Base-by-base conservation (phyloP, 2,113 vertebrate species). In the Vimba vimba region DNA sequence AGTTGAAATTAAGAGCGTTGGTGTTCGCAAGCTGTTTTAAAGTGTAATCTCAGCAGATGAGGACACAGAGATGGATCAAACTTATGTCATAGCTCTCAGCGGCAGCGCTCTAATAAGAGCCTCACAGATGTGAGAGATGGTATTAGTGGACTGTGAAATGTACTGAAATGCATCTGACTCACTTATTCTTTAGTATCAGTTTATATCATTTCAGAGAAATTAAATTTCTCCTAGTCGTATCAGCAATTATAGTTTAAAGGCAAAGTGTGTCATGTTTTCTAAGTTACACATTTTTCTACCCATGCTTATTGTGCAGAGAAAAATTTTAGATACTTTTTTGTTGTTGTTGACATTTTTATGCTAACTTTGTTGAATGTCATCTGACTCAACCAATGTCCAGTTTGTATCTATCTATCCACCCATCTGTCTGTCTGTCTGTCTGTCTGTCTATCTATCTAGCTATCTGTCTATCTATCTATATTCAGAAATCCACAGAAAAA, bases 1-100 rank as follows among this genome's bases (percentile, higher is more conserved):
- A 66, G 17, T 52, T 30, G 80, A 47, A 82, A 82, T 82, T 82
- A 68, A 68, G 43, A 82, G 80, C 25, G 43, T 36, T 82, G 80
- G 80, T 33, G 45, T 68, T 68, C 21, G 2, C 13, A 69, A 36
- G 80, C 19, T 68, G 57, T 60, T 80, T 80, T 80, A 64, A 81
- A 81, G 79, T 4, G 39, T 66, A 81, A 68, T 82, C 27, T 52
- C 10, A 30, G 60, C 43, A 50, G 39, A 81, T 81, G 60, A 47
- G 60, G 59, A 68, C 4, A 3, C 43, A 52, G 64, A 69, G 43
- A 82, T 68, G 5, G 25, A 82, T 52, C 69, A 23, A 68, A 82
- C 59, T 36, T 79, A 19, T n/a, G 25, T 33, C 17, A 52, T 50
- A 36, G 52, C 57, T 79, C 77, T 25, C 21, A 52, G 43, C 8